Base-by-base conservation (phyloP, 2,797 vertebrate species). In the Chaetophractus vellerosus region DNA sequence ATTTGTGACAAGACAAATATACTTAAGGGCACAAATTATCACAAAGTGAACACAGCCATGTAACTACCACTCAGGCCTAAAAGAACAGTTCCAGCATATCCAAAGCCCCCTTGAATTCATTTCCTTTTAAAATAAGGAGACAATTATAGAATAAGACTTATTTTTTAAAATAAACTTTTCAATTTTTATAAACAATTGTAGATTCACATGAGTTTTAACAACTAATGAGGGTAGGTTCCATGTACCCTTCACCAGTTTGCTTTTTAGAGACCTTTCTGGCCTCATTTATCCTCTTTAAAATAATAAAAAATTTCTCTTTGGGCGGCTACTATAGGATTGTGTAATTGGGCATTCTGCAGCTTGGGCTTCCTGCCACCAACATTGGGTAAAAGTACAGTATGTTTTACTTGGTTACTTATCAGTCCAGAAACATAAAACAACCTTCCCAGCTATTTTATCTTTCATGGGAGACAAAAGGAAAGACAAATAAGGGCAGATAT, bases 321-420 rank as follows among this genome's bases (percentile, higher is more conserved):
- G 71, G 57, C 93, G 59, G 16, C 74, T 80, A 83, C 75, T 38
- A 52, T 1, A 93, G 41, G 55, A 72, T 83, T 91, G 38, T 75
- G 33, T 84, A 96, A 92, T 19, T 86, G 71, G n/a, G 19, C n/a
- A 80, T 93, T 80, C 48, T 52, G 55, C 10, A 93, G 66, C 57
- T 28, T 36, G 55, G 78, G 72, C 63, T 93, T 94, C 38, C 68
- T 88, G 80, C 55, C 80, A 79, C 14, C 14, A 71, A 52, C 38
- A 68, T 1, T 61, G 50, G 76, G 33, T 82, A 91, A 95, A 95
- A 95, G 82, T 75, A 79, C 83, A 93, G 4, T 80, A 57, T 63
- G 89, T 78, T 96, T 94, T n/a, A 91, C 71, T 91, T 90, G 57
- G 93, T 94, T 93, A 94, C 81, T 95, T 87, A 93, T 91, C 84